Base-by-base conservation (phyloP, 2,113 vertebrate genomes). In the Neoarius graeffei region DNA sequence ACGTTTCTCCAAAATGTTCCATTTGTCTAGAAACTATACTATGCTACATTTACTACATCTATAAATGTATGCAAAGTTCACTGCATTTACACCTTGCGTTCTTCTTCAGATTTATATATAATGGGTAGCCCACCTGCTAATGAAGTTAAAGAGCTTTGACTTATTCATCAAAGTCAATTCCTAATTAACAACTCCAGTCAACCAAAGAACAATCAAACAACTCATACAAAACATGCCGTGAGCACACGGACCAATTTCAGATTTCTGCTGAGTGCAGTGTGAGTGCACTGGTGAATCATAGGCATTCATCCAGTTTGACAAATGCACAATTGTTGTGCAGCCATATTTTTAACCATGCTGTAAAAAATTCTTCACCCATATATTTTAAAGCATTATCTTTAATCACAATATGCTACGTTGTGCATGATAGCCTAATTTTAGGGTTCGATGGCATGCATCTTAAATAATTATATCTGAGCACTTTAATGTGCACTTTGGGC, bases 211-310 rank as follows among this genome's bases (percentile, higher is more conserved):
- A 76, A 73, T 69, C 48, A 80, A 67, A 81, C n/a, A 56, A 48
- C 85, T 86, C n/a, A 54, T 3, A 69, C 50, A 80, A 50, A 86
- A 66, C 82, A 67, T 80, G 50, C 50, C 54, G 74, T 20, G 59
- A 81, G 64, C 77, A 87, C 57, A 71, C 67, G 23, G 79, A 73
- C 80, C 67, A 83, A 74, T 83, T 52, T 83, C 67, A 23, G 42
- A 87, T 87, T 83, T 42, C 80, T 76, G 57, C 81, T 59, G 66
- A 73, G 64, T 57, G 48, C 48, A 1, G 30, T 20, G 54, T 81
- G 30, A 62, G 80, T 17, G 2, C 50, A 42, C 67, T 60, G 56
- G n/a, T 83, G 69, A 87, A 83, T 60, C 69, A 64, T 27, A 87
- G 77, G 62, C 50, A 80, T 35, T 66, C 79, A 50, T 48, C 48